These are phyloP conservation scores for Amphiprion percula DNA, from an alignment of 2,113 vertebrate species.

Conservation along the genomic window DNA sequence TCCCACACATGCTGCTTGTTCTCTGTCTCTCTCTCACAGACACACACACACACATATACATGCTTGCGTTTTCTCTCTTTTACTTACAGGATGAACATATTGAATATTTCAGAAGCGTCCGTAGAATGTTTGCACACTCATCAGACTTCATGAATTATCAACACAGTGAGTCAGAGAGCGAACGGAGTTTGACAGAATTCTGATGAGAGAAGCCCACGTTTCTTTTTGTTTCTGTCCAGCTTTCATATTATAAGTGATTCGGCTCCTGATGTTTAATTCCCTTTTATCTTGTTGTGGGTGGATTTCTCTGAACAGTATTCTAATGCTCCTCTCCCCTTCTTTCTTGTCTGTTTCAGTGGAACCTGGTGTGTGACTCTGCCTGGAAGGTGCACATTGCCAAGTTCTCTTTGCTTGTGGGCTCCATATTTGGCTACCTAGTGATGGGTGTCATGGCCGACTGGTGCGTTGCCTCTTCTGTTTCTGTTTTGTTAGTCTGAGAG, in stretches of 20 bases:
- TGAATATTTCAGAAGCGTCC: slow-evolving; percentile 37
- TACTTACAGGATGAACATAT: neutral
- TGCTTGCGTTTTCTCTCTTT: neutral
- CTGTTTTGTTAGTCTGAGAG: slow-evolving; percentile 1
- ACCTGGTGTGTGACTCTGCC: slow-evolving; percentile 95
- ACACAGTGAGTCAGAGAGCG: slow-evolving; percentile 34
- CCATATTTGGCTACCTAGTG: slow-evolving; percentile 97
- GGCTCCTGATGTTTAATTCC: slow-evolving; percentile 23
- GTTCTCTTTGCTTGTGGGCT: slow-evolving; percentile 96
- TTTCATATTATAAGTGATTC: slow-evolving; percentile 6
- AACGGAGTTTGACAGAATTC: slow-evolving; percentile 18
- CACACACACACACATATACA: slow-evolving; percentile 2
- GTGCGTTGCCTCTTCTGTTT: slow-evolving; percentile 82
- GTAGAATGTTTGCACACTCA: slow-evolving; percentile 23
- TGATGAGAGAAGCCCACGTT: slow-evolving; percentile 9
- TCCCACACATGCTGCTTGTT: slow-evolving; percentile 1
- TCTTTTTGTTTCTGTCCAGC: slow-evolving; percentile 16
- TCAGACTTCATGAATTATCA: slow-evolving; percentile 49
- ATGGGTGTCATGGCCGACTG: slow-evolving; percentile 98
- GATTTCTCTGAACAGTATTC: slow-evolving; percentile 19
- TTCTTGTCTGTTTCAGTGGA: slow-evolving; percentile 87
- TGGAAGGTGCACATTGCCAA: slow-evolving; percentile 99
- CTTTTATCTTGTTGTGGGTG: slow-evolving; percentile 27
- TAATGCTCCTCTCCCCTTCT: slow-evolving; percentile 34
- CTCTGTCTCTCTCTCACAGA: neutral